A percentile compares a stretch with the other conserved stretches of the same genome.
phyloP scores from a whole-genome alignment of 2,113 vertebrate genomes.

The Dendrocopos noguchii region DNA sequence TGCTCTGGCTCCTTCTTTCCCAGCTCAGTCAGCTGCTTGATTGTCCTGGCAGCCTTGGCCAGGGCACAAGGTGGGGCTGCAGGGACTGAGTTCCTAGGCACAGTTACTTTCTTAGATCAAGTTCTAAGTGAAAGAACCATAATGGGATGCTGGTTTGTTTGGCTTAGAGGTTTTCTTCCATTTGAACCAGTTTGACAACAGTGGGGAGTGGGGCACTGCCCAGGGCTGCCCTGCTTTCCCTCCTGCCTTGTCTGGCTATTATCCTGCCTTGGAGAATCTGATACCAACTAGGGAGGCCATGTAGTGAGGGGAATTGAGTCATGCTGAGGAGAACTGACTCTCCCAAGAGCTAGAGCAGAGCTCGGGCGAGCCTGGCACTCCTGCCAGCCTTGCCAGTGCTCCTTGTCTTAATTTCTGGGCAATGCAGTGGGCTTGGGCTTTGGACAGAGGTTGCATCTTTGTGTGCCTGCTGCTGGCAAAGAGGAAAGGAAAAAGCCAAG shows the following conservation, averaged over 20 bases:
- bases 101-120: neutral
- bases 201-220: neutral
- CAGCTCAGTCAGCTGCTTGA: rapidly evolving
- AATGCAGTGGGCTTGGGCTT: neutral
- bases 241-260: neutral
- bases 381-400: neutral
- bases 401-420: neutral
- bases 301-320: rapidly evolving
- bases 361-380: neutral
- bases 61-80: neutral
- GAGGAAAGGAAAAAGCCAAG: neutral
- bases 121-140: neutral
- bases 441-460: neutral
- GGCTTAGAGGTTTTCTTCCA: neutral
- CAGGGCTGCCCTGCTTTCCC: neutral
- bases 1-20: neutral
- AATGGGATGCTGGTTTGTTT: neutral
- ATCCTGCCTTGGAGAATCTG: neutral
- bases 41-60: neutral
- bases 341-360: neutral
- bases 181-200: neutral
- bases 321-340: neutral
- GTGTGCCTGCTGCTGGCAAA: neutral
- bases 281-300: rapidly evolving
- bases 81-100: neutral